Evolutionary conservation across 2,888 invertebrate genomes (phyloP).

Genomic region (Caenorhabditis sp.): DNA sequence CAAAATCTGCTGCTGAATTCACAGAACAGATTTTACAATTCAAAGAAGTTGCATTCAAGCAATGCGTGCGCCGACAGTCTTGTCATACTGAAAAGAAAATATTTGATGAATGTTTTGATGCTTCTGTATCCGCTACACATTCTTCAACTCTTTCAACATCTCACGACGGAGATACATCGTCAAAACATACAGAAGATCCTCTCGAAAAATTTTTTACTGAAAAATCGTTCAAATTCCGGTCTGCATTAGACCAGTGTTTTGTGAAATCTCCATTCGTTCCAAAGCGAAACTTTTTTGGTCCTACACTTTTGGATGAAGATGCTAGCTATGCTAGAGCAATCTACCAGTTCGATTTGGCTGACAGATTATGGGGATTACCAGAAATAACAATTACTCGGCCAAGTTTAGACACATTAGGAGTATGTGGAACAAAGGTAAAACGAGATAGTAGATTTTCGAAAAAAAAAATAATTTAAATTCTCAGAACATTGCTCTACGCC

Average conservation of each 20-base stretch:
- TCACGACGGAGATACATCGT: constrained; percentile 25
- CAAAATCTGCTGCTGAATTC: constrained; percentile 57
- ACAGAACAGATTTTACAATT: constrained; percentile 51
- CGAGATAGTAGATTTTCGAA: no score
- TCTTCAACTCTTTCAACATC: constrained; percentile 9
- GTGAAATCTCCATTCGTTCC: constrained; percentile 47
- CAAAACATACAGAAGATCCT: constrained; percentile 20
- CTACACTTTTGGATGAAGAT: constrained; percentile 56
- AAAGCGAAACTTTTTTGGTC: constrained; percentile 41
- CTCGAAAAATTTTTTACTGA: constrained; percentile 33
- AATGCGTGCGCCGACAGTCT: constrained; percentile 55
- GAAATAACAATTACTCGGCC: constrained; percentile 50
- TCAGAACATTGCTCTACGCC: constrained; percentile 42
- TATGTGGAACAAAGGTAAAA: constrained; percentile 54
- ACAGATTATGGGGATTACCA: constrained; percentile 62
- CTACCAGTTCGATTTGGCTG: constrained; percentile 61
- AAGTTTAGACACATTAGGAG: constrained; percentile 51
- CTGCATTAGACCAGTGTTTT: constrained; percentile 48
- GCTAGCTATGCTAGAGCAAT: constrained; percentile 61
- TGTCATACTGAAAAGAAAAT: constrained; percentile 61
- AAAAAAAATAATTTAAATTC: no score
- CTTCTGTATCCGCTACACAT: constrained; percentile 49
- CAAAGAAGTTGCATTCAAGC: constrained; percentile 59
- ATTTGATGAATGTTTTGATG: constrained; percentile 64
- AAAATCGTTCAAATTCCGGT: constrained; percentile 36